Evolutionary conservation across 35 echinoderm and acorn worm species (phyloP), one percentile per base, ranked within the genome.

Genomic region (Apostichopus parvimensis): DNA sequence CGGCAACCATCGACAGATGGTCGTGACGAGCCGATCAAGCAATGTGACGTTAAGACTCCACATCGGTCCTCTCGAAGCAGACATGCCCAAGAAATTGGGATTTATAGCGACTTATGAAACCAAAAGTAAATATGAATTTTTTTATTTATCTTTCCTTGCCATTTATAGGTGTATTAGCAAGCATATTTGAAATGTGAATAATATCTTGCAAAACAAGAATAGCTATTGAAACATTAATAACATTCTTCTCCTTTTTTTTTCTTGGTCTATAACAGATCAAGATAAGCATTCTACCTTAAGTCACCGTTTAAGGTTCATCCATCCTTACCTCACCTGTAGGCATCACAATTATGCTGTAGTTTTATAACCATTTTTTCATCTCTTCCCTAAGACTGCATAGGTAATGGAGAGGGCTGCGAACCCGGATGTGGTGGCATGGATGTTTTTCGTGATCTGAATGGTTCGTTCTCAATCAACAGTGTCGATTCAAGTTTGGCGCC

Each of bases 71-170:
- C 71, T 98, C 6, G 92, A 75, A 86, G 82, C 92, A 79, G 96
- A 95, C 45, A 98, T 98, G 96, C 96, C 96, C 6, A 92, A 85
- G 56, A 98, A 95, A 54, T 90, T 98, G 3, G 94, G 96, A 77
- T 98, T 98, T 77, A 95, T 98, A 89, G 93, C 94, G 8, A 90
- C 94, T 0, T 98, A 98, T 66, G 91, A 95, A 14, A 92, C 92
- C 28, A 93, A 75, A 25, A 87, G 96, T 98, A 94, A 88, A 90
- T 75, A 34, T 52, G 0, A 17, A 22, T 20, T 80, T 53, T 9
- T 9, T 0, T 61, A 61, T 9, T 61, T 61, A 61, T 61, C 1
- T 61, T 8, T 45, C 34, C 34, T 45, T 45, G 34, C 34, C 34
- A 45, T 45, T 45, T 45, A 25, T 25, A 4, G 34, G 2, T 45